phyloP scores from a whole-genome alignment of 2,888 invertebrate species.

The Diplolepis rosae region DNA sequence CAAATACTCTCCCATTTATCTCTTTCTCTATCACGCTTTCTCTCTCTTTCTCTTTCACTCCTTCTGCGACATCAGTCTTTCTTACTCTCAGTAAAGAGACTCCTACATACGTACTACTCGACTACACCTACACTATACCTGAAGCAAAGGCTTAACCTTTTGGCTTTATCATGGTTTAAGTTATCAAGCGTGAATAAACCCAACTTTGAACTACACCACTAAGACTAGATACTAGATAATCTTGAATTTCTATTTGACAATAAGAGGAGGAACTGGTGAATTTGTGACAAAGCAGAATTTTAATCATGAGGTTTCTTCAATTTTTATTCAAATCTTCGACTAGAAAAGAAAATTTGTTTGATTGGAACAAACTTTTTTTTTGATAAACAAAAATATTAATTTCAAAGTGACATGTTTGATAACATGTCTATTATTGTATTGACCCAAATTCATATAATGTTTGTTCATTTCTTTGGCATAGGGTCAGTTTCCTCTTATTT shows the following conservation, averaged over 20 bases:
- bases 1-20: conserved; percentile 5
- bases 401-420: no score
- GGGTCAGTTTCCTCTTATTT: no score
- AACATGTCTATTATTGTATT: no score
- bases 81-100: neutral
- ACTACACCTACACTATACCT: neutral
- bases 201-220: conserved; percentile 7
- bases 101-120: neutral
- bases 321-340: no score
- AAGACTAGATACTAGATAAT: neutral
- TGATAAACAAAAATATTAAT: no score
- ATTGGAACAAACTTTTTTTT: no score
- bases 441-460: no score
- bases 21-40: neutral
- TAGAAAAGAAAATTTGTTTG: no score
- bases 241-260: neutral
- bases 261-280: neutral
- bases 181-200: conserved; percentile 11
- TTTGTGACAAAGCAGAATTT: no score
- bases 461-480: no score
- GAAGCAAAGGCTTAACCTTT: conserved; percentile 11
- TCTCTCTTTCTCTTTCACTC: neutral
- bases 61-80: neutral
- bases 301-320: no score
- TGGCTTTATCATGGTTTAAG: neutral